Evolutionary conservation across 2,113 vertebrate species (phyloP).

Genomic region (Caretta caretta): DNA sequence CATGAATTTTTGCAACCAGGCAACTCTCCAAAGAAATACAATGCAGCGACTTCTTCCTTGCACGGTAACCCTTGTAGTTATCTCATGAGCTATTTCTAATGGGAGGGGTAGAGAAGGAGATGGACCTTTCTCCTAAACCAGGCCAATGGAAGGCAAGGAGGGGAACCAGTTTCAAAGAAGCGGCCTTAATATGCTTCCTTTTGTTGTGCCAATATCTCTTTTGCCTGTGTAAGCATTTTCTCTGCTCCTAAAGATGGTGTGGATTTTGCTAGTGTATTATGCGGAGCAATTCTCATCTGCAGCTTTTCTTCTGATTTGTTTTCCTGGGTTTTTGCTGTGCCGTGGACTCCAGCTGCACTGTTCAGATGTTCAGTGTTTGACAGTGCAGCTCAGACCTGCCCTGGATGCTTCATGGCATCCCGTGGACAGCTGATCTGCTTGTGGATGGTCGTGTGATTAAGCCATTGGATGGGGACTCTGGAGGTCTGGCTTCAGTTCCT

Average conservation of each 20-base stretch:
- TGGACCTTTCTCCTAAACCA: not conserved
- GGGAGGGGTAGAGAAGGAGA: not conserved
- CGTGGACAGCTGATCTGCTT: not conserved
- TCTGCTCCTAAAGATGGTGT: not conserved
- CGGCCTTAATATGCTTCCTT: not conserved
- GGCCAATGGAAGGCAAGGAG: not conserved
- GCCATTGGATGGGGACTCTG: not conserved
- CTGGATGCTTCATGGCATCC: not conserved
- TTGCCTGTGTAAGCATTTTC: not conserved
- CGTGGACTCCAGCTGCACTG: not conserved
- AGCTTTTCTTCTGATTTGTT: not conserved
- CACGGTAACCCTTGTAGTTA: accelerated
- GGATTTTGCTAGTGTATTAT: not conserved
- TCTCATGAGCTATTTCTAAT: not conserved
- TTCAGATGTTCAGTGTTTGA: not conserved
- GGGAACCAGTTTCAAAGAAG: not conserved
- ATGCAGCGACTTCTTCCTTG: accelerated
- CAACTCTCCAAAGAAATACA: not conserved
- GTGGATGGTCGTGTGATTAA: not conserved
- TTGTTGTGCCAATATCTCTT: not conserved
- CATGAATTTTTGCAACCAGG: not conserved
- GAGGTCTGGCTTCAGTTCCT: not conserved
- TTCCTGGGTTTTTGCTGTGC: not conserved
- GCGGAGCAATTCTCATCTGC: not conserved
- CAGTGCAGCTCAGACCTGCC: not conserved